phyloP scores from a whole-genome alignment of 2,113 vertebrate species.

The Synodontis membranacea region DNA sequence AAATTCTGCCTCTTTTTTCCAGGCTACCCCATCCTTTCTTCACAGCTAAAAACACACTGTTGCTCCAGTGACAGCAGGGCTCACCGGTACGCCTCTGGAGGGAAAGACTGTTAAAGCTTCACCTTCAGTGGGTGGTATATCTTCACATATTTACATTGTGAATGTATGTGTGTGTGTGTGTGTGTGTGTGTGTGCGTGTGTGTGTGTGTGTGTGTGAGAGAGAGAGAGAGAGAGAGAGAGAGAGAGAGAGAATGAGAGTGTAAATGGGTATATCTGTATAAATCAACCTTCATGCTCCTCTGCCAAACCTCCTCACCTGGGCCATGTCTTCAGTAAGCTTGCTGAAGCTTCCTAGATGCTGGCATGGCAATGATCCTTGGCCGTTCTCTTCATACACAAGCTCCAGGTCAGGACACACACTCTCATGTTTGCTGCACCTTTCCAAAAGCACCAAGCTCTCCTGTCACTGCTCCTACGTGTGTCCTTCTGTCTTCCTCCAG shows the following conservation, averaged over 20 bases:
- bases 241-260: too few species aligned
- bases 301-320: slow-evolving; percentile 50
- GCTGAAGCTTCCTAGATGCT: slow-evolving; percentile 40
- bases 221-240: too few species aligned
- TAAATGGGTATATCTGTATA: neutral
- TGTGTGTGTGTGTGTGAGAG: too few species aligned
- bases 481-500: slow-evolving; percentile 27
- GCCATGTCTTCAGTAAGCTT: slow-evolving; percentile 58
- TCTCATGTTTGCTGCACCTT: slow-evolving; percentile 15
- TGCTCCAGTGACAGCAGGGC: slow-evolving; percentile 31
- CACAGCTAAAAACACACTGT: slow-evolving; percentile 37
- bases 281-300: neutral
- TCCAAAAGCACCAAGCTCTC: slow-evolving; percentile 30
- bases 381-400: slow-evolving; percentile 26
- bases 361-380: slow-evolving; percentile 45
- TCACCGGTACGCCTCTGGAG: slow-evolving; percentile 22
- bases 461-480: neutral
- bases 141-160: slow-evolving; percentile 29
- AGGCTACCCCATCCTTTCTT: slow-evolving; percentile 24
- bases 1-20: neutral
- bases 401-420: slow-evolving; percentile 23
- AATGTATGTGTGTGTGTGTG: neutral
- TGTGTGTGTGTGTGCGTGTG: too few species aligned
- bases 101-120: neutral
- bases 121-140: slow-evolving; percentile 5